Percentiles rank a stretch among this genome's conserved stretches.
phyloP scores from a whole-genome alignment of 35 echinoderm and acorn worm genomes.

The Acanthaster planci region DNA sequence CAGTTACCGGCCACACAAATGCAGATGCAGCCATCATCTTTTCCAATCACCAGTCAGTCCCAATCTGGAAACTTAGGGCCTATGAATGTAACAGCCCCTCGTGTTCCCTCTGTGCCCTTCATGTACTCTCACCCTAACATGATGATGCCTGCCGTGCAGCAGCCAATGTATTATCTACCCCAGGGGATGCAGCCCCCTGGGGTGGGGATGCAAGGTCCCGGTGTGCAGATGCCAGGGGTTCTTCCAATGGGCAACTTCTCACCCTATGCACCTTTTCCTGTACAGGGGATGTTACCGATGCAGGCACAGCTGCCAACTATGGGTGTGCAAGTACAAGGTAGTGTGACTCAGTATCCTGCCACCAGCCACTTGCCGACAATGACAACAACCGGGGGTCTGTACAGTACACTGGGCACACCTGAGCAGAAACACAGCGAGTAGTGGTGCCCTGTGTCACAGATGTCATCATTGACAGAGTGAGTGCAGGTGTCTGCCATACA shows the following conservation, averaged over 20 bases:
- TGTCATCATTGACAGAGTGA: not conserved
- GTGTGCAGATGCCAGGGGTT: slow-evolving; percentile 54
- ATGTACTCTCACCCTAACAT: slow-evolving; percentile 64
- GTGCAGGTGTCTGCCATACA: not conserved
- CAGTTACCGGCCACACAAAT: slow-evolving; percentile 14
- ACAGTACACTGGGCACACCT: not conserved
- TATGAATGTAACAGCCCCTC: not conserved
- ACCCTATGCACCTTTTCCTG: slow-evolving; percentile 50
- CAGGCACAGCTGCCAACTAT: slow-evolving; percentile 20
- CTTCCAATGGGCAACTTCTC: slow-evolving; percentile 41
- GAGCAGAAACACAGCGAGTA: slow-evolving; percentile 54
- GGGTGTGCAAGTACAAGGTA: slow-evolving; percentile 41
- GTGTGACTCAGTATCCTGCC: slow-evolving; percentile 31
- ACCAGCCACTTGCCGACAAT: slow-evolving; percentile 22
- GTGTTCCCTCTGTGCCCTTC: slow-evolving; percentile 47
- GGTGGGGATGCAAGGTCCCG: slow-evolving; percentile 24
- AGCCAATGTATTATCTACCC: slow-evolving; percentile 64
- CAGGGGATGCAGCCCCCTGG: slow-evolving; percentile 50
- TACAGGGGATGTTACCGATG: slow-evolving; percentile 53
- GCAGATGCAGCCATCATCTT: slow-evolving; percentile 4
- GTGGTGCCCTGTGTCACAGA: not conserved
- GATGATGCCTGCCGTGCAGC: slow-evolving; percentile 59
- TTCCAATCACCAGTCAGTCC: slow-evolving; percentile 33
- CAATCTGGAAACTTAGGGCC: not conserved
- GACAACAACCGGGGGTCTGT: not conserved